Evolutionary conservation across 2,113 vertebrate species (phyloP).

Genomic region (Gulo gulo): DNA sequence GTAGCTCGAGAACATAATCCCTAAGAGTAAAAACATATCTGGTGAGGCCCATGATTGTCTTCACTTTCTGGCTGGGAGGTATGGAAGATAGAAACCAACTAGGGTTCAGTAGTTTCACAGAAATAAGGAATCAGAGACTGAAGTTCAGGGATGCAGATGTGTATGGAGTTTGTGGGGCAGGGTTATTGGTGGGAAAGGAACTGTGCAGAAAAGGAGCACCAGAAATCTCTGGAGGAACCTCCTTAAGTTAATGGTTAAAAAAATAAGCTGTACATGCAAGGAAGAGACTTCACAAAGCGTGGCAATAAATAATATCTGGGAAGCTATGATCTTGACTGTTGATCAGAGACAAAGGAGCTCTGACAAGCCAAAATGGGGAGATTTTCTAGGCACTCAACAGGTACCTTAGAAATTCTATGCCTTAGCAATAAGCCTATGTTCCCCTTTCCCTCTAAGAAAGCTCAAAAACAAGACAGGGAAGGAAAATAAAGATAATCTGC

Average conservation of each 20-base stretch:
- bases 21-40: not conserved
- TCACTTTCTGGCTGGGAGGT: not conserved
- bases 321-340: not conserved
- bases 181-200: not conserved
- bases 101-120: not conserved
- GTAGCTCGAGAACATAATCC: not conserved
- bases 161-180: not conserved
- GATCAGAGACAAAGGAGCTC: not conserved
- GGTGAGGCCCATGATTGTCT: not conserved
- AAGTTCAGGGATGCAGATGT: not conserved
- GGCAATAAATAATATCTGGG: not conserved
- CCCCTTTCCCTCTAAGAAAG: not conserved
- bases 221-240: not conserved
- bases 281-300: not conserved
- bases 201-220: not conserved
- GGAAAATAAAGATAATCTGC: not conserved
- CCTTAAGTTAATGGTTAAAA: not conserved
- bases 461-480: not conserved
- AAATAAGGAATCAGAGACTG: not conserved
- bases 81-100: not conserved
- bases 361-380: not conserved
- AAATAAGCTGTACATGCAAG: not conserved
- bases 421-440: not conserved
- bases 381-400: not conserved
- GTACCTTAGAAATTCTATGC: not conserved